Evolutionary conservation across 2,888 invertebrate species (phyloP).

Genomic region (Eudemis profundana): DNA sequence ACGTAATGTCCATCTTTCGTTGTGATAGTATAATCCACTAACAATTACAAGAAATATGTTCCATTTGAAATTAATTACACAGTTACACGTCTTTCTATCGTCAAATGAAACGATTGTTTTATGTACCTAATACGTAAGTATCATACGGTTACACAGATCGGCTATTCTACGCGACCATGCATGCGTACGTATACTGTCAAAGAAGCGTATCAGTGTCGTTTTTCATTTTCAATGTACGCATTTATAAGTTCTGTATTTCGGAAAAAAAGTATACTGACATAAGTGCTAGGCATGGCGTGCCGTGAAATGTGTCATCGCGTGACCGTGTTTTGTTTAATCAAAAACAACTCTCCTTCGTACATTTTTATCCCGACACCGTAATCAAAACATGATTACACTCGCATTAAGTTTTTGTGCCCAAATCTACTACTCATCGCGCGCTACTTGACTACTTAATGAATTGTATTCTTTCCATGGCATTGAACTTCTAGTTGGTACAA

Average conservation of each 20-base stretch:
- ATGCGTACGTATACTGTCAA: too few species aligned
- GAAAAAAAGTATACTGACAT: neutral
- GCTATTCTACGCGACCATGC: too few species aligned
- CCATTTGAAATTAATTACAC: neutral
- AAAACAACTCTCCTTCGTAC: conserved; percentile 3
- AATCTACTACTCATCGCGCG: conserved; percentile 38
- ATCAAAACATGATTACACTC: conserved; percentile 41
- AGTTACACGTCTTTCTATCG: neutral
- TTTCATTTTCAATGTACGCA: neutral
- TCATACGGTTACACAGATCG: too few species aligned
- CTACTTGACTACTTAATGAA: conserved; percentile 40
- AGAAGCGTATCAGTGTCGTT: too few species aligned
- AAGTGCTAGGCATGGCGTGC: neutral
- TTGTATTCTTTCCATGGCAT: conserved; percentile 50
- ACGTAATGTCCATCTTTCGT: conserved; percentile 27
- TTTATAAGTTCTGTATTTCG: neutral
- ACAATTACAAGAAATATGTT: conserved; percentile 30
- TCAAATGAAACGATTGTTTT: too few species aligned
- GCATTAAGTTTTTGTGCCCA: conserved; percentile 36
- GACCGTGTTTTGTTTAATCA: neutral
- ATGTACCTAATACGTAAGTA: too few species aligned
- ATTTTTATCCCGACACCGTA: conserved; percentile 22
- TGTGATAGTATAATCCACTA: conserved; percentile 19
- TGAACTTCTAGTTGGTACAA: conserved; percentile 52
- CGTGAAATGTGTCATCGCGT: conserved; percentile 10